Evolutionary conservation across 2,113 vertebrate genomes (phyloP), one percentile per base, ranked within the genome.

Genomic region (Lophius piscatorius): DNA sequence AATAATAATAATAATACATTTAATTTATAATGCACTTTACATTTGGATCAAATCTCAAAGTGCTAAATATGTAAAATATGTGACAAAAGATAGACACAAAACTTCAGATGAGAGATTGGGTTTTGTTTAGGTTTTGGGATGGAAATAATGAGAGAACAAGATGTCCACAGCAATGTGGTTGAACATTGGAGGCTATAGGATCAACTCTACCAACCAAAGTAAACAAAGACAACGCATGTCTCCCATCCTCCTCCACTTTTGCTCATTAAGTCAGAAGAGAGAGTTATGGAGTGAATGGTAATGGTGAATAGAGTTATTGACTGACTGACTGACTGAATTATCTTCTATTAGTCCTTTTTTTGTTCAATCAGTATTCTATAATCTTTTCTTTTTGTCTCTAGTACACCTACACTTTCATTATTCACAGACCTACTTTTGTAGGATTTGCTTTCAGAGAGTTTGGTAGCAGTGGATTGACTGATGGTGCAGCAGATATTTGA

Each of bases 381-480:
- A 72, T 80, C 75, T n/a, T n/a, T n/a, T n/a, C 63, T 63, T 58
- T 74, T 72, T 45, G 70, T 71, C 45, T 74, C 49, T 61, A 62
- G 12, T 64, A 24, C 46, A 61, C 70, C 42, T 45, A 31, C 65
- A 66, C 59, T 74, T 57, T 73, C 38, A 57, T 31, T 29, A 26
- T 40, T 14, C 39, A 44, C 60, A 60, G 24, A 46, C 31, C 46
- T 31, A 44, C 22, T 18, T 68, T 44, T 41, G 11, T 64, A 33
- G 26, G 34, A 26, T 46, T 24, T 20, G 14, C 16, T 44, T 52
- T 65, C 20, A 35, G 28, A 68, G 31, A 12, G 36, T 55, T 59
- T 16, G 36, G 20, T 36, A 50, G 23, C 12, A 68, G 31, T 5
- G 24, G 24, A 50, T 24, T 42, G 18, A 48, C 39, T 35, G 18